Evolutionary conservation across 2,888 invertebrate genomes (phyloP).

Genomic region (Matsumyia berberina): DNA sequence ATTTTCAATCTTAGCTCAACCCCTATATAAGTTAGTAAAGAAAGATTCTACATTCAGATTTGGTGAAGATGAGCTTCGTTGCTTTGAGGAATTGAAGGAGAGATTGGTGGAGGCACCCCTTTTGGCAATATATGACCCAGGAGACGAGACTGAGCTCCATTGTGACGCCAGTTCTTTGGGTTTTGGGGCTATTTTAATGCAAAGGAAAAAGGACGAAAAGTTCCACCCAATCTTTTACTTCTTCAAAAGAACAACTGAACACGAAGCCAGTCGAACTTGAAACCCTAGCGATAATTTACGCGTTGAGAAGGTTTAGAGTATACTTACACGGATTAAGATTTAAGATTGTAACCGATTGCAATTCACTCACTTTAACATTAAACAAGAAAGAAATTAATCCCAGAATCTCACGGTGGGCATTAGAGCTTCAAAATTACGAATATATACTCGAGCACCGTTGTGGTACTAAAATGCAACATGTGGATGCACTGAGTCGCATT

Average conservation of each 20-base stretch:
- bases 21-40: constrained; percentile 33
- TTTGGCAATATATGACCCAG: constrained; percentile 6
- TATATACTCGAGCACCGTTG: constrained; percentile 72
- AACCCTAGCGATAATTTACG: constrained; percentile 78
- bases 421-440: too few species aligned
- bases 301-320: constrained; percentile 77
- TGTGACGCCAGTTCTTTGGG: too few species aligned
- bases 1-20: constrained; percentile 41
- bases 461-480: constrained; percentile 78
- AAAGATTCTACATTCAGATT: constrained; percentile 24
- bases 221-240: constrained; percentile 53
- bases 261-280: constrained; percentile 79
- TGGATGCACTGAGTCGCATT: too few species aligned
- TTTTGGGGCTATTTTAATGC: too few species aligned
- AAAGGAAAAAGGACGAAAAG: constrained; percentile 44
- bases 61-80: constrained; percentile 24
- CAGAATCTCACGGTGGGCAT: constrained; percentile 72
- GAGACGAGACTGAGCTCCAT: background rate
- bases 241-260: constrained; percentile 77
- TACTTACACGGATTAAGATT: constrained; percentile 78
- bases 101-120: constrained; percentile 27
- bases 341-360: constrained; percentile 78
- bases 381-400: constrained; percentile 73
- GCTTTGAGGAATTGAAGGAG: constrained; percentile 17
- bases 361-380: constrained; percentile 73